Evolutionary conservation across 30 jellyfish, hydroid and myxozoan species (phyloP).

Genomic region (Turritopsis rubra): DNA sequence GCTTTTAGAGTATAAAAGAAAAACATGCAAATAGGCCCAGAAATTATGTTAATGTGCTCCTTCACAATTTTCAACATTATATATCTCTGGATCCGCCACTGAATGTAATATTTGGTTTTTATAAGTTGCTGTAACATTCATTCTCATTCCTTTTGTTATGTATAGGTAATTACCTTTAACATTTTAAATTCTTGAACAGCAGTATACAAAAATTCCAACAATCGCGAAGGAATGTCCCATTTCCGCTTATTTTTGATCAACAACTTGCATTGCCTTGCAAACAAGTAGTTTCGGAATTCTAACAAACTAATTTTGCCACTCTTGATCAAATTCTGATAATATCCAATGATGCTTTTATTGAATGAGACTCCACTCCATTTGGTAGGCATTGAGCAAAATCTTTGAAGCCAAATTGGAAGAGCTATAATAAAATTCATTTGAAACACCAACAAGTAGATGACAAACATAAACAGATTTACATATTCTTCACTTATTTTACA

Average conservation of each 20-base stretch:
- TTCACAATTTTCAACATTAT: no score
- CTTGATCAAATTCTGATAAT: conserved; percentile 46
- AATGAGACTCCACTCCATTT: conserved; percentile 83
- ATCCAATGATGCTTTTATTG: conserved; percentile 32
- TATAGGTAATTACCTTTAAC: no score
- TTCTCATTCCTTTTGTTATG: no score
- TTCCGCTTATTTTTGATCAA: conserved; percentile 38
- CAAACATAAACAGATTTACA: no score
- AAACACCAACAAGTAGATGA: background rate
- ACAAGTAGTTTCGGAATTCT: conserved; percentile 73
- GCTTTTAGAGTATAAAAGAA: no score
- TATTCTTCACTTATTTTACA: no score
- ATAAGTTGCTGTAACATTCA: no score
- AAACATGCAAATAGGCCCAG: no score
- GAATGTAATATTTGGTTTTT: no score
- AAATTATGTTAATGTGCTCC: no score
- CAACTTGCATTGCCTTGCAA: conserved; percentile 77
- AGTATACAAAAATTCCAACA: conserved; percentile 59
- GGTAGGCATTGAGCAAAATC: conserved; percentile 34
- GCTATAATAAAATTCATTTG: conserved; percentile 33
- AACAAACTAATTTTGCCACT: conserved; percentile 66
- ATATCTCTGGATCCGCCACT: no score
- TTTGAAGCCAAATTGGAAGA: conserved; percentile 73
- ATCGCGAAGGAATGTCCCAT: conserved; percentile 68
- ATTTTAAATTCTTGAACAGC: conserved; percentile 67